Evolutionary conservation across 2,113 vertebrate genomes (phyloP).

Genomic region (Tursiops truncatus): DNA sequence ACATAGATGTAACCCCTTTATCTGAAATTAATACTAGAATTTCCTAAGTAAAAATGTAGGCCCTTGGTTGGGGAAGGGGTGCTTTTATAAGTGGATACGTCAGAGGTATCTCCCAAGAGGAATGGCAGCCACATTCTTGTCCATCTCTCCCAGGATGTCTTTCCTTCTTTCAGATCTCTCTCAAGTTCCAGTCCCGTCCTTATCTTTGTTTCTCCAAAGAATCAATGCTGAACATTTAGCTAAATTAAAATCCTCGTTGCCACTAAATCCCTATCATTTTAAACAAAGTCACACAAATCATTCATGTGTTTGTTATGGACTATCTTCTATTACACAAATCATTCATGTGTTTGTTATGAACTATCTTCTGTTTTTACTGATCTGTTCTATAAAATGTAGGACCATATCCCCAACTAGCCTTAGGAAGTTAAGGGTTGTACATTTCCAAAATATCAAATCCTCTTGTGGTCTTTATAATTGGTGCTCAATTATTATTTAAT

Average conservation of each 20-base stretch:
- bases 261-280: background rate
- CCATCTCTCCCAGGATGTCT: background rate
- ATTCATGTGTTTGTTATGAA: background rate
- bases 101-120: background rate
- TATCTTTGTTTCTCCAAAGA: background rate
- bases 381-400: background rate
- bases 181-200: background rate
- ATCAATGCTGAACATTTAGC: background rate
- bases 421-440: background rate
- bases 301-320: background rate
- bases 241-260: background rate
- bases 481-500: background rate
- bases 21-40: background rate
- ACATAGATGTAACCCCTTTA: background rate
- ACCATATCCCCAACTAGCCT: background rate
- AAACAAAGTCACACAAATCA: background rate
- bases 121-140: background rate
- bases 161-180: background rate
- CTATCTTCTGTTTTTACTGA: background rate
- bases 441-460: background rate
- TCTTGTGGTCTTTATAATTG: background rate
- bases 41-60: background rate
- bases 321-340: background rate
- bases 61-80: rapidly evolving
- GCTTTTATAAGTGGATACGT: background rate